Evolutionary conservation across 2,888 invertebrate genomes (phyloP).

Genomic region (Drosophila stalkeri): DNA sequence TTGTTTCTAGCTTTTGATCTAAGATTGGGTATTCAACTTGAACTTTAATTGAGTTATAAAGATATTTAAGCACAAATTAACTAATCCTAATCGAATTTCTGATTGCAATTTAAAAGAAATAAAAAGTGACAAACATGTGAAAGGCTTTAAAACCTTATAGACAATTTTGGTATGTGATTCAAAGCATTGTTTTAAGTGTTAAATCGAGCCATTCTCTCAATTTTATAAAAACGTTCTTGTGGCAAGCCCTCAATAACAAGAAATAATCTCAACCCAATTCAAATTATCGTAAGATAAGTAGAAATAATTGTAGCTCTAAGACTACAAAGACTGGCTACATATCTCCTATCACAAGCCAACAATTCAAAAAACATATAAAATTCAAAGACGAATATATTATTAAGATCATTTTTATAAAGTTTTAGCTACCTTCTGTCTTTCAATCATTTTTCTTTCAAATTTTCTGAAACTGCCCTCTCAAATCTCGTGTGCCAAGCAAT

Average conservation of each 20-base stretch:
- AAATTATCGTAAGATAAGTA: too few relatives aligned
- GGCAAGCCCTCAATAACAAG: too few relatives aligned
- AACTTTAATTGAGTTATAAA: background rate
- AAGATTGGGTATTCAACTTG: too few relatives aligned
- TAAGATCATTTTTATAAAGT: background rate
- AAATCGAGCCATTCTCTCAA: background rate
- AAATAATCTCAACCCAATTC: too few relatives aligned
- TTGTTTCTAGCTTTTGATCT: too few relatives aligned
- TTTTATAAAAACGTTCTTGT: background rate
- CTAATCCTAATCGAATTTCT: background rate
- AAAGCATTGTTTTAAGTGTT: too few relatives aligned
- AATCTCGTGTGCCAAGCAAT: slow-evolving; percentile 1
- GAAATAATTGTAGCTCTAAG: too few relatives aligned
- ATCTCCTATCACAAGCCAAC: background rate
- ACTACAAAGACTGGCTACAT: background rate
- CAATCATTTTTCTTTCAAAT: background rate
- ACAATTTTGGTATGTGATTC: background rate
- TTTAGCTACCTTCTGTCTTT: background rate
- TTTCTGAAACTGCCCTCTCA: slow-evolving; percentile 14
- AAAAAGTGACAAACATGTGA: background rate
- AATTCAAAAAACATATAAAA: too few relatives aligned
- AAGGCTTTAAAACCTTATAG: background rate
- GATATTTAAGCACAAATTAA: background rate
- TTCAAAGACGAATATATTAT: background rate
- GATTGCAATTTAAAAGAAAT: background rate